These are phyloP conservation scores for Casuarius casuarius DNA, from an alignment of 2,113 vertebrate genomes.

Conservation along the genomic window DNA sequence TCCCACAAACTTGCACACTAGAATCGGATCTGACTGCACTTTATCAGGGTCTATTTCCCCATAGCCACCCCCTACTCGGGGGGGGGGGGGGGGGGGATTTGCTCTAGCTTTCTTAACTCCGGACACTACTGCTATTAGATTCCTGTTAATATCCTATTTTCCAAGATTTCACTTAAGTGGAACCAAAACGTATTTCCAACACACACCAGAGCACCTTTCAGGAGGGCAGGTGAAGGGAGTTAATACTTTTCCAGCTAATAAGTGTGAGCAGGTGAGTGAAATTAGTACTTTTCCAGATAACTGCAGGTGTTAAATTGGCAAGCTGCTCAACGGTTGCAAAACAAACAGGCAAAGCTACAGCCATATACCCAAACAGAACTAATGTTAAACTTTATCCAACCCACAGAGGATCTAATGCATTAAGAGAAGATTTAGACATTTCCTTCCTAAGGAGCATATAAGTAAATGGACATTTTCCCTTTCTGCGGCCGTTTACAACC, in stretches of 20 bases:
- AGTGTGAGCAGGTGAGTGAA: neutral
- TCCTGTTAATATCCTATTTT: fast-evolving
- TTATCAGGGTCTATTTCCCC: too few relatives aligned
- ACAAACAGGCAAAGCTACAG: neutral
- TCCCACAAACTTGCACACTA: fast-evolving
- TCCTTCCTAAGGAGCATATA: too few relatives aligned
- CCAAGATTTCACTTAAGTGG: neutral
- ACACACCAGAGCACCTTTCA: fast-evolving
- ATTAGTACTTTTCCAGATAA: too few relatives aligned
- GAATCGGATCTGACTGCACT: neutral
- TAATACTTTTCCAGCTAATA: too few relatives aligned
- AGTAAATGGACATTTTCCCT: neutral
- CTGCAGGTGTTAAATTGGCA: neutral
- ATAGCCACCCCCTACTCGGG: neutral
- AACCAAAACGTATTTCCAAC: neutral
- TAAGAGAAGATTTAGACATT: too few relatives aligned
- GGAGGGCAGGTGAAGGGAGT: fast-evolving
- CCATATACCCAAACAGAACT: too few relatives aligned
- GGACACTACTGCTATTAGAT: fast-evolving
- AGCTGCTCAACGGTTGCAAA: neutral
- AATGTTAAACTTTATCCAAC: neutral
- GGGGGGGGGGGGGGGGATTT: fast-evolving
- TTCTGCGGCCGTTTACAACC: neutral
- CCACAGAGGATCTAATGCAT: too few relatives aligned
- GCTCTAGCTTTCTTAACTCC: neutral